Percentiles rank a stretch among this genome's conserved stretches.
These are phyloP conservation scores for Epizoanthus rinbou DNA, from an alignment of 92 coral and sea anemone genomes.

Conservation along the genomic window DNA sequence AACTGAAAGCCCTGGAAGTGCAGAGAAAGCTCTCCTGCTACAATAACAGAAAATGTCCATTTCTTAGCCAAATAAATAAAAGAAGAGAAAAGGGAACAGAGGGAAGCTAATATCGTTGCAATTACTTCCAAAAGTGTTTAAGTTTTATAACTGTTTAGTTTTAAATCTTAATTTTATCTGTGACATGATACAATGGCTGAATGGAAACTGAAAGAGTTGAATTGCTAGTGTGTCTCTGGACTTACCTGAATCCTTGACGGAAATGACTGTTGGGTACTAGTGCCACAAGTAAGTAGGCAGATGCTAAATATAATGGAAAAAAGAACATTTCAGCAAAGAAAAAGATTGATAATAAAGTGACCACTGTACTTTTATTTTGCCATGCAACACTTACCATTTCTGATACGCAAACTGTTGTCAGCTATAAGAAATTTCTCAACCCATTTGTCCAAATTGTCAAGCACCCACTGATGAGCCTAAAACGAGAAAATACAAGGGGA, in stretches of 20 bases:
- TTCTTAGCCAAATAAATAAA: too few relatives aligned
- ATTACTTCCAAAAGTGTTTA: too few relatives aligned
- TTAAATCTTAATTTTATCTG: too few relatives aligned
- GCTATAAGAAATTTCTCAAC: conserved; percentile 93
- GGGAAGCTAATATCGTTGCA: too few relatives aligned
- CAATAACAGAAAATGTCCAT: too few relatives aligned
- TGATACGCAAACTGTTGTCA: conserved; percentile 90
- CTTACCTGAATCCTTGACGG: conserved; percentile 95
- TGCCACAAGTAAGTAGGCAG: conserved; percentile 88
- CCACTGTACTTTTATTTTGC: not conserved
- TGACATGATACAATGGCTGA: too few relatives aligned
- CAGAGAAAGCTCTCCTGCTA: too few relatives aligned
- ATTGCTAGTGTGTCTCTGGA: not conserved
- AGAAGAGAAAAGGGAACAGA: too few relatives aligned
- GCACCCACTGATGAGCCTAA: conserved; percentile 98
- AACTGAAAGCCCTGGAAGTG: too few relatives aligned
- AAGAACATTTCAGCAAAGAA: not conserved
- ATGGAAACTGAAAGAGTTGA: not conserved
- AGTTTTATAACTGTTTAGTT: too few relatives aligned
- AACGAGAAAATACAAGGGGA: not conserved
- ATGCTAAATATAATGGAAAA: conserved; percentile 52
- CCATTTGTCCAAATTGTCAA: conserved; percentile 96
- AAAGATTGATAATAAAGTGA: not conserved
- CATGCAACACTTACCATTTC: conserved; percentile 76
- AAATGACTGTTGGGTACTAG: conserved; percentile 92